Evolutionary conservation across 2,797 vertebrate species (phyloP).

Genomic region (Acanthornis magna): DNA sequence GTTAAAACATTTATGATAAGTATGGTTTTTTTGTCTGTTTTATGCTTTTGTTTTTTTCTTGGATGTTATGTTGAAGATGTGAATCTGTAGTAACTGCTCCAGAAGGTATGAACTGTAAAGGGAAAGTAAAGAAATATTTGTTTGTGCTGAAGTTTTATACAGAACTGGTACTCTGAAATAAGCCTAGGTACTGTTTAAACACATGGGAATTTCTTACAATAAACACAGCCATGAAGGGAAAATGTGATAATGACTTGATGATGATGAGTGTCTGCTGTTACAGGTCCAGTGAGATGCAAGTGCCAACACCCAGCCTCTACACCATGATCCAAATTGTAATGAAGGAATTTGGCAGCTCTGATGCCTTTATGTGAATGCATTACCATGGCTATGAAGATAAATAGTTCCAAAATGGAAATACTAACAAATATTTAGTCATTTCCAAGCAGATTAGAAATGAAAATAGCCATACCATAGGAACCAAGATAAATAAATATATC

Average conservation of each 20-base stretch:
- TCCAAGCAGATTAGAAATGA: constrained; percentile 66
- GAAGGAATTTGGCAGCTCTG: constrained; percentile 53
- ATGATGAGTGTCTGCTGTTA: constrained; percentile 58
- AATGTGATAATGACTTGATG: constrained; percentile 73
- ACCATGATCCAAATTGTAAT: constrained; percentile 33
- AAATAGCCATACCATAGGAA: constrained; percentile 28
- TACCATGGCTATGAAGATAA: constrained; percentile 66
- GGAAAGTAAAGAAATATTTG: neutral
- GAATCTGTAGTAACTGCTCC: neutral
- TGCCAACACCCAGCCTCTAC: constrained; percentile 46
- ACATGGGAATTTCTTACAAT: constrained; percentile 66
- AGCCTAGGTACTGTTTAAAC: constrained; percentile 54
- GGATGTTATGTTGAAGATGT: neutral
- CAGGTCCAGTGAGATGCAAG: neutral
- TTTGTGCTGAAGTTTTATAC: constrained; percentile 30
- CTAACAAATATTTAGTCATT: constrained; percentile 69
- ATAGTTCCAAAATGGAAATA: constrained; percentile 69
- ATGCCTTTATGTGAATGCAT: constrained; percentile 55
- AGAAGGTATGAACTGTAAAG: neutral
- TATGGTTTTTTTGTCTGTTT: neutral
- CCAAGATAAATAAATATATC: constrained; percentile 47
- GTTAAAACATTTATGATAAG: neutral
- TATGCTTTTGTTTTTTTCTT: neutral
- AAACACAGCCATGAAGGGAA: constrained; percentile 54
- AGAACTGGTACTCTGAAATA: constrained; percentile 38